phyloP scores from a whole-genome alignment of 2,888 invertebrate species.

The Pediacus dermestoides region DNA sequence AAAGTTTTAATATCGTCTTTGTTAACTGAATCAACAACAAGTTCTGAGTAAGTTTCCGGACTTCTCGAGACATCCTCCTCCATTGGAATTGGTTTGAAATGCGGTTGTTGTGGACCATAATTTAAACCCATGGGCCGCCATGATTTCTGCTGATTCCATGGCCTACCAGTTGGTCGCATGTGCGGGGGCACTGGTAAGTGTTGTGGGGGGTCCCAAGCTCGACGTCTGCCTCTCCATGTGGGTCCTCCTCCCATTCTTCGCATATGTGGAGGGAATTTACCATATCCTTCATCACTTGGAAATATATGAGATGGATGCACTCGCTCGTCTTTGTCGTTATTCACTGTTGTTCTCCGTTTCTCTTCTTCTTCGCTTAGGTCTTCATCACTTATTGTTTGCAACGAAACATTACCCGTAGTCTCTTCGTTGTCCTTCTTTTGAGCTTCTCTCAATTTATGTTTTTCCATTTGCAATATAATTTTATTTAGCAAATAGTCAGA shows the following conservation, averaged over 20 bases:
- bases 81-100: no score
- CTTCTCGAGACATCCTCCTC: slow-evolving; percentile 23
- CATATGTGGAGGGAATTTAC: not conserved
- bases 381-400: slow-evolving; percentile 48
- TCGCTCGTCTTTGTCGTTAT: slow-evolving; percentile 32
- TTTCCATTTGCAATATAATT: slow-evolving; percentile 74
- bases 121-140: not conserved
- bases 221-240: slow-evolving; percentile 46
- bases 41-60: slow-evolving; percentile 25
- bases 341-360: slow-evolving; percentile 12
- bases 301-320: slow-evolving; percentile 14
- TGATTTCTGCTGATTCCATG: not conserved
- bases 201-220: not conserved
- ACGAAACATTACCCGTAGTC: slow-evolving; percentile 43
- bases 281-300: not conserved
- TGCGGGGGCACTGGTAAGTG: not conserved
- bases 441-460: slow-evolving; percentile 70
- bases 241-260: slow-evolving; percentile 14
- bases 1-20: slow-evolving; percentile 74
- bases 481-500: slow-evolving; percentile 74
- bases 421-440: slow-evolving; percentile 68
- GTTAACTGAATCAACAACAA: slow-evolving; percentile 46
- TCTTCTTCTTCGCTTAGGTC: slow-evolving; percentile 37
- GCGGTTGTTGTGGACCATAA: not conserved
- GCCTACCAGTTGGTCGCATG: not conserved